Base-by-base conservation (phyloP, 2,113 vertebrate species). In the Forbesichthys agassizii region DNA sequence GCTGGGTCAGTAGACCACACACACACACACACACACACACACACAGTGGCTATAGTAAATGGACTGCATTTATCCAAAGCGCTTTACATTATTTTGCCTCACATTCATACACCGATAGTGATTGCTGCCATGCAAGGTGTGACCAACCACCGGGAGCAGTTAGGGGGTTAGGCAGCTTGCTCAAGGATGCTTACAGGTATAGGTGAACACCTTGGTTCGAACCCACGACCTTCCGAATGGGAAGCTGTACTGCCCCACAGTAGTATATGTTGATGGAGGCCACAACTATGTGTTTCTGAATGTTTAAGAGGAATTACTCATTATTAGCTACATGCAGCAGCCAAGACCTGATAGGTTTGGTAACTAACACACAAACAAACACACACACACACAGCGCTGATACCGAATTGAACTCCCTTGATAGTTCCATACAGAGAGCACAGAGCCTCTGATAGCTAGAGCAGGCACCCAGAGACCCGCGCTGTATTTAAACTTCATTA, bases 401-500 rank as follows among this genome's bases (percentile, higher is more conserved):
- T 61, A 66, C 55, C 74, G 78, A 69, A 79, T 69, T 10, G 69
- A 72, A 55, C 71, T 73, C 88, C 84, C 78, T 61, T 54, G 86
- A 83, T 88, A 81, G 68, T 76, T 72, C 69, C 68, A 62, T 71
- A 70, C 76, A 53, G 33, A 57, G 73, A 85, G 75, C 78, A 63
- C 60, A 81, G 86, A 86, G 81, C 83, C 84, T 80, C 73, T 79
- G 85, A 85, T 80, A 86, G 71, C 48, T 70, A 72, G 81, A 80
- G 69, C 67, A 60, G 65, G 70, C 76, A 83, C 85, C 89, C 75
- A 68, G 90, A 89, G 90, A 89, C 85, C 2, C 9, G 54, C 46
- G 66, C 85, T 73, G 75, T 84, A 82, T 90, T 91, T 90, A 88
- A 90, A 90, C 87, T 86, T 84, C 73, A 91, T 90, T 90, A 91